Base-by-base conservation (phyloP, 2,888 invertebrate species). In the Harpagoxenus sublaevis region DNA sequence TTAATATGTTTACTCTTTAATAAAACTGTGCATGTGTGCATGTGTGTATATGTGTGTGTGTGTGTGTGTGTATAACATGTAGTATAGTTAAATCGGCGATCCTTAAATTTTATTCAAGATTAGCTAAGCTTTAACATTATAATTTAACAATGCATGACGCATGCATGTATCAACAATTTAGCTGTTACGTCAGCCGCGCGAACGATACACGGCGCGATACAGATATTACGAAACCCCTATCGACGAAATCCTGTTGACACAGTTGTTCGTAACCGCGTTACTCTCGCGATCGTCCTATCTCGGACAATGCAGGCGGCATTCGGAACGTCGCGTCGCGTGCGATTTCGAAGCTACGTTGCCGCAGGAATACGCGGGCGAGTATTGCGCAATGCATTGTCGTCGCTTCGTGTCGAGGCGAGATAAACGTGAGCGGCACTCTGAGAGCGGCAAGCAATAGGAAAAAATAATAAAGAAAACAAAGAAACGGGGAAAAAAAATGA, bases 331-430 rank as follows among this genome's bases (percentile, higher is more conserved):
- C n/a, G 35, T 68, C 48, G 39, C 78, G n/a, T 42, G 42, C 42
- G 71, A 73, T 60, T 68, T 48, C 39, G 74, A 73, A 45, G 39
- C 74, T 68, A 48, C 35, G 12, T 73, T 31, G 68, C 45, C 57
- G 70, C 65, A 62, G 75, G 51, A 77, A 77, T 63, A 57, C 45
- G 31, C 53, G 35, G 48, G 45, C 60, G 45, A 79, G 48, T 51
- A 63, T 82, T 65, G 42, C 78, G 53, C 63, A 55, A 63, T 42
- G 63, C 53, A 48, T 53, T 62, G 70, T 78, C 28, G 66, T 48
- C 39, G 12, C 75, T 48, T 75, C 77, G 39, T 78, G 31, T 55
- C 15, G 82, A n/a, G 63, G 28, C 28, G 48, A 82, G 63, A 75
- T 82, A 63, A 63, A 82, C 8, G 63, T 28, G n/a, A 79, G 9